Base-by-base conservation (phyloP, 2,888 invertebrate species). In the Adelphocoris suturalis region DNA sequence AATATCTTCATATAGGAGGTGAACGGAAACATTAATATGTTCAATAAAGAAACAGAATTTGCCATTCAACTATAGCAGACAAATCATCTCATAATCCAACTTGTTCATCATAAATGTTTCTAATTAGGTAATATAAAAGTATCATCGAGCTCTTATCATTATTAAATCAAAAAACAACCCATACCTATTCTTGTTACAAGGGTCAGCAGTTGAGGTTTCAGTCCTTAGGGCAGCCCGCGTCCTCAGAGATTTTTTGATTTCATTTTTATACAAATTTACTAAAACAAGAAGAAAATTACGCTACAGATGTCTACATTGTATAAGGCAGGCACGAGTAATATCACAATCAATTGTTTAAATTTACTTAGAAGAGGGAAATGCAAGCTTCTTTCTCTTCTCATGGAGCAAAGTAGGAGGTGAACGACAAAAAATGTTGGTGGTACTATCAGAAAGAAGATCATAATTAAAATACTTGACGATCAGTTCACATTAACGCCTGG, bases 241-340 rank as follows among this genome's bases (percentile, higher is more conserved):
- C 68, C 5, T 68, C 68, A 61, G n/a, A 68, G 68, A 68, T 27
- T 68, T 68, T 57, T 57, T 12, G 68, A 7, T 19, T 61, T 14
- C 61, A 61, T 61, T 68, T 13, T 68, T 27, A 68, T 68, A 68
- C 68, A 68, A 23, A 68, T 23, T 68, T 68, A 68, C 68, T 68
- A 68, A 27, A 68, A 68, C 68, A 68, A 68, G 68, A 68, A 68
- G 23, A 68, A 68, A 23, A 68, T 68, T 23, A 68, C 68, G 19
- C 68, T 68, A 68, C 23, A 68, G 68, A 12, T 68, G 9, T 68
- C 19, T 7, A 68, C 0, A 19, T 68, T 68, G 23, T 11, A 57
- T 23, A 37, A 11, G 61, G 61, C 61, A 68, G 68, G 68, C 68
- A 68, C 68, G 68, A 68, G 12, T 27, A 23, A 23, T 68, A 68